Conservation (phyloP, 2,797 vertebrate species). For the Premnoplex brunnescens region DNA sequence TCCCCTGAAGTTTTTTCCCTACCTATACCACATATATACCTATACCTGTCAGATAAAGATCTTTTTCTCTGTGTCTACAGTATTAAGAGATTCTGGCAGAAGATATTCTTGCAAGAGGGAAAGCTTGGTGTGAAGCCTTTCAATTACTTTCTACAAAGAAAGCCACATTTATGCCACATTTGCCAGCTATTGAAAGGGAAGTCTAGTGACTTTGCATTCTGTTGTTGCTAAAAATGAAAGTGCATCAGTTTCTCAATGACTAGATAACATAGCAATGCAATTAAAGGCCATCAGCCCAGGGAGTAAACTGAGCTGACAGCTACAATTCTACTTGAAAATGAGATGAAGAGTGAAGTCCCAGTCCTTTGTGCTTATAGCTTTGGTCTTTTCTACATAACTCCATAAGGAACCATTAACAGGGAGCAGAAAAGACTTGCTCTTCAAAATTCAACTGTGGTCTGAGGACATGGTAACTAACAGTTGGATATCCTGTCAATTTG, state of each 20-base stretch:
- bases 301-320: not conserved
- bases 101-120: not conserved
- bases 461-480: not conserved
- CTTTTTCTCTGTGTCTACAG: not conserved
- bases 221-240: not conserved
- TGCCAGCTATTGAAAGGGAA: not conserved
- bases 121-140: not conserved
- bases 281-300: not conserved
- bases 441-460: not conserved
- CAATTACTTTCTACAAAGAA: not conserved
- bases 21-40: not conserved
- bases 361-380: not conserved
- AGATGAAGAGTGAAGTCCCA: not conserved
- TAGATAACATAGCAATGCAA: not conserved
- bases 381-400: not conserved
- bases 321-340: not conserved
- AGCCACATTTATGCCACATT: not conserved
- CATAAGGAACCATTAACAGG: not conserved
- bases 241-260: not conserved
- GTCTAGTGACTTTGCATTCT: not conserved
- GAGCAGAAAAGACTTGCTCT: not conserved
- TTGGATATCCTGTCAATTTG: not conserved
- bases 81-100: not conserved
- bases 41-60: not conserved
- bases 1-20: not conserved